Percentiles rank a stretch among this genome's conserved stretches.
These are phyloP conservation scores for Anorthoa munda DNA, from an alignment of 2,888 invertebrate genomes.

Conservation along the genomic window DNA sequence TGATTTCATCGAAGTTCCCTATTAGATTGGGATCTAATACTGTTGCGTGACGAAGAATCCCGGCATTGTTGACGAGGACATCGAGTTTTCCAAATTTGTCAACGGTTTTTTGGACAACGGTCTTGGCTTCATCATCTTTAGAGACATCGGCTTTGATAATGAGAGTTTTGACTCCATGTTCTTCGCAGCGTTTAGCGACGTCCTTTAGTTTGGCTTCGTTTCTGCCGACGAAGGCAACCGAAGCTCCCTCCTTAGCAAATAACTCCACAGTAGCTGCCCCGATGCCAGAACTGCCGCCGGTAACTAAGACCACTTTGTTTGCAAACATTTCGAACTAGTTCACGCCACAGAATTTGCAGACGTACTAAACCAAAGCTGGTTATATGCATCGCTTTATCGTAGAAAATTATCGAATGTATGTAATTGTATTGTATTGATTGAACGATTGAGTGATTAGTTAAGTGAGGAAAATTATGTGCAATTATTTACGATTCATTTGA, in stretches of 20 bases:
- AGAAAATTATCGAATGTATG: too few relatives aligned
- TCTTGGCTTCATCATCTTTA: constrained; percentile 69
- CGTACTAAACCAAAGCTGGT: neutral
- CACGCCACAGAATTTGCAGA: neutral
- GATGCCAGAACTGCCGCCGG: constrained; percentile 93
- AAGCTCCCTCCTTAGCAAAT: constrained; percentile 91
- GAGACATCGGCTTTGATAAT: constrained; percentile 72
- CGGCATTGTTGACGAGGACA: constrained; percentile 76
- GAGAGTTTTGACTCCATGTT: constrained; percentile 61
- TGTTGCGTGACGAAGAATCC: constrained; percentile 49
- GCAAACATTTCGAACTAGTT: constrained; percentile 67
- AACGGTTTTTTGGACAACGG: constrained; percentile 69
- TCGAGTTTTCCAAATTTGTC: constrained; percentile 71
- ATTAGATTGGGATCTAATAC: constrained; percentile 52
- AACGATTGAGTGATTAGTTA: neutral
- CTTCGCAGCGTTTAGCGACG: constrained; percentile 79
- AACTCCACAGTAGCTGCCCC: constrained; percentile 92
- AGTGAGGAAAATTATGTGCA: neutral
- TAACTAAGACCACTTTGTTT: constrained; percentile 76
- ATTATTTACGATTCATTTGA: neutral
- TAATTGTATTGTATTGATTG: neutral
- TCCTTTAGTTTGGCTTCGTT: constrained; percentile 92
- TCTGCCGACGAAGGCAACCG: constrained; percentile 92
- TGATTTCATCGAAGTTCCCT: constrained; percentile 62
- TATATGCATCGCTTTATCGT: constrained; percentile 4